Conservation (phyloP, 2,797 vertebrate genomes). For the Enteromius treurensis region DNA sequence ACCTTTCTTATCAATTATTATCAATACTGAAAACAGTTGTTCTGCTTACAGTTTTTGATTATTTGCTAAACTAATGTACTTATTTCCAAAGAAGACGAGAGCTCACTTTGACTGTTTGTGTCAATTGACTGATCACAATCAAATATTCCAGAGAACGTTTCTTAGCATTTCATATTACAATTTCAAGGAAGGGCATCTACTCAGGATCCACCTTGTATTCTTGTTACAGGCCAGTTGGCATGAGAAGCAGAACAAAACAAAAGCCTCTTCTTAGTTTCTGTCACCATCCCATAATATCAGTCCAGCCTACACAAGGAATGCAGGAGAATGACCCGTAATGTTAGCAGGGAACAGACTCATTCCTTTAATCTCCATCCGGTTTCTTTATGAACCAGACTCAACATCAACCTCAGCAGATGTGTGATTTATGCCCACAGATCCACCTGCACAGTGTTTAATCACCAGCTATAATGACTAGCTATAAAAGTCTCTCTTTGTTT, state of each 20-base stretch:
- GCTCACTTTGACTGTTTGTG: neutral
- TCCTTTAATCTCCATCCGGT: conserved; percentile 37
- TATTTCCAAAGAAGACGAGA: neutral
- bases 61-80: neutral
- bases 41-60: neutral
- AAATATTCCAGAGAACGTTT: neutral
- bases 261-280: conserved; percentile 45
- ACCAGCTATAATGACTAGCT: conserved; percentile 50
- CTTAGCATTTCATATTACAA: neutral
- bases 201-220: conserved; percentile 32
- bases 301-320: conserved; percentile 51
- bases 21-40: neutral
- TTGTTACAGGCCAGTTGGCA: neutral
- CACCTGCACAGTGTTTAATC: conserved; percentile 49
- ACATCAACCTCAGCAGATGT: conserved; percentile 40
- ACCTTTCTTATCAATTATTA: neutral
- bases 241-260: conserved; percentile 33
- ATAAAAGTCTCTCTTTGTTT: conserved; percentile 41
- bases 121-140: neutral
- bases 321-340: conserved; percentile 40
- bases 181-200: conserved; percentile 15
- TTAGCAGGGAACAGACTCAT: conserved; percentile 37
- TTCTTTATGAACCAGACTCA: conserved; percentile 39
- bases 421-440: conserved; percentile 30
- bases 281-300: conserved; percentile 49